A percentile compares a stretch with the other conserved stretches of the same genome.
These are phyloP conservation scores for Lipophrys pholis DNA, from an alignment of 2,113 vertebrate genomes.

Conservation along the genomic window DNA sequence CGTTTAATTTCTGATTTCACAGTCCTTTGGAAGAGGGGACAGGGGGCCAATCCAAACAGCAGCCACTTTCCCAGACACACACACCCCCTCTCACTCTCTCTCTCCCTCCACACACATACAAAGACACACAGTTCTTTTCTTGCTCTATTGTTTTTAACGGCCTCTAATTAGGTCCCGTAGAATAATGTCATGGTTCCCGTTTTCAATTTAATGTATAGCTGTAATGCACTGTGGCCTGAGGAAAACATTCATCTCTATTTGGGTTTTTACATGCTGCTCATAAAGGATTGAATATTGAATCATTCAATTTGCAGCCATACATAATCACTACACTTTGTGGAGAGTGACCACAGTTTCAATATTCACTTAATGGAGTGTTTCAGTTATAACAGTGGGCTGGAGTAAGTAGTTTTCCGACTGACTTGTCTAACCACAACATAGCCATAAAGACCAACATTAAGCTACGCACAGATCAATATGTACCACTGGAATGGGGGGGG, in stretches of 20 bases:
- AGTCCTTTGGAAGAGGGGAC: conserved; percentile 73
- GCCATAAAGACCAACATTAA: conserved; percentile 80
- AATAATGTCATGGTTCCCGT: conserved; percentile 65
- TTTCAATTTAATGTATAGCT: conserved; percentile 76
- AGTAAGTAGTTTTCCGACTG: conserved; percentile 75
- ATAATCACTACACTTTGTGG: conserved; percentile 78
- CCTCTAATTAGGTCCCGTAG: conserved; percentile 61
- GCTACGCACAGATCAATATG: conserved; percentile 79
- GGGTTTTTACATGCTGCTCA: conserved; percentile 78
- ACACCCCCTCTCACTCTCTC: conserved; percentile 44
- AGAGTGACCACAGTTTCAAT: conserved; percentile 82
- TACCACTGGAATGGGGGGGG: conserved; percentile 38
- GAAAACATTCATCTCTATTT: conserved; percentile 79
- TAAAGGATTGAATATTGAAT: conserved; percentile 83
- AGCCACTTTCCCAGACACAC: conserved; percentile 68
- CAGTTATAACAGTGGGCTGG: conserved; percentile 72
- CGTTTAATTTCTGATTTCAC: conserved; percentile 85
- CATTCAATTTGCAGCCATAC: conserved; percentile 79
- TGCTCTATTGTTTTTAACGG: conserved; percentile 50
- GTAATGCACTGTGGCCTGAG: conserved; percentile 62
- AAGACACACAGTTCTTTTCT: conserved; percentile 46
- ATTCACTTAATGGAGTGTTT: conserved; percentile 82
- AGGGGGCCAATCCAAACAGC: conserved; percentile 73
- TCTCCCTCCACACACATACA: conserved; percentile 38
- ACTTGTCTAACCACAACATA: conserved; percentile 76